These are phyloP conservation scores for Bombus balteatus DNA, from an alignment of 1,140 invertebrate genomes.

Conservation along the genomic window DNA sequence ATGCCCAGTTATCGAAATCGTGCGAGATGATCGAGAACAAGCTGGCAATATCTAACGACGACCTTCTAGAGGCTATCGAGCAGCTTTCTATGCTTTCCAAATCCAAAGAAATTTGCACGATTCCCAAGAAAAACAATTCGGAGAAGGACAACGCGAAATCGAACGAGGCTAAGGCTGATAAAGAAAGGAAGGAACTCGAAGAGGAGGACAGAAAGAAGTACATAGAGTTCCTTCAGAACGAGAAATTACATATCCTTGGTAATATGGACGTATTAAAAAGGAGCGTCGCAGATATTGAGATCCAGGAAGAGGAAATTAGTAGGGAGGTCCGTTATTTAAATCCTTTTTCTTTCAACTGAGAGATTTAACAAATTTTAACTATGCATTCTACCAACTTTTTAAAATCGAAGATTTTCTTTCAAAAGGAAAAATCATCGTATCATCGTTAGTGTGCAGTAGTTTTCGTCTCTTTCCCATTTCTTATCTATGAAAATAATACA, in stretches of 20 bases:
- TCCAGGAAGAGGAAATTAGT: conserved; percentile 91
- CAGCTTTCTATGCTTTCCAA: conserved; percentile 79
- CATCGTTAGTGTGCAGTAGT: not conserved
- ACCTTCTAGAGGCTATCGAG: conserved; percentile 80
- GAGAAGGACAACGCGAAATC: conserved; percentile 81
- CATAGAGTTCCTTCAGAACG: conserved; percentile 79
- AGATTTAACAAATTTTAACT: not conserved
- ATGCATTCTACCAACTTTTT: not conserved
- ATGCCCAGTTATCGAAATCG: conserved; percentile 66
- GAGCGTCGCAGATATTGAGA: conserved; percentile 90
- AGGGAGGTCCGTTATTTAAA: conserved; percentile 85
- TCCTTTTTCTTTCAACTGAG: not conserved
- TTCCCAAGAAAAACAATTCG: conserved; percentile 80
- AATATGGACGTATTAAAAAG: conserved; percentile 86
- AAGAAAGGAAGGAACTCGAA: conserved; percentile 71
- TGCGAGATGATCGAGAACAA: conserved; percentile 81
- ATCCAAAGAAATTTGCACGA: conserved; percentile 71
- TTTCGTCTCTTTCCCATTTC: not conserved
- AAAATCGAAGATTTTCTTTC: too few species aligned
- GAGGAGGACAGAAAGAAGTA: conserved; percentile 78
- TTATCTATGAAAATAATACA: not conserved
- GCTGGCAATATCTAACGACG: conserved; percentile 82
- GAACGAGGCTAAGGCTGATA: conserved; percentile 83
- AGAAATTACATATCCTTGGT: conserved; percentile 78
- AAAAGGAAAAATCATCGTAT: not conserved